A percentile compares a stretch with the other conserved stretches of the same genome.
Evolutionary conservation across 2,888 invertebrate genomes (phyloP).

Genomic region (Oxyscelio sp.): DNA sequence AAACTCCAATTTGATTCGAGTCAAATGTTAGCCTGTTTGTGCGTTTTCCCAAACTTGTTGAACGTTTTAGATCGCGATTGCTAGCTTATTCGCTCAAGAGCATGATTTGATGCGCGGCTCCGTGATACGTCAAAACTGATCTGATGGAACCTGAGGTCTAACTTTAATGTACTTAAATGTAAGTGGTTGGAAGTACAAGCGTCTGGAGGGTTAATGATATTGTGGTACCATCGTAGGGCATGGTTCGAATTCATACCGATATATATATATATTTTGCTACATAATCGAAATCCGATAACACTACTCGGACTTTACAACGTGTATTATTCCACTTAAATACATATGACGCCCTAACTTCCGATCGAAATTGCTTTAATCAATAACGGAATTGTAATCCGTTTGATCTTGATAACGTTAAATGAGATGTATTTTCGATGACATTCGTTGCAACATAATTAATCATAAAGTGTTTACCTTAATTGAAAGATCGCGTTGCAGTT

Average conservation of each 20-base stretch:
- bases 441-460: too few relatives aligned
- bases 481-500: too few relatives aligned
- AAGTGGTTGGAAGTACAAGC: slow-evolving; percentile 52
- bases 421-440: too few relatives aligned
- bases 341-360: too few relatives aligned
- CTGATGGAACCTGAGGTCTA: slow-evolving; percentile 42
- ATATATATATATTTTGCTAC: slow-evolving; percentile 65
- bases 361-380: too few relatives aligned
- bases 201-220: slow-evolving; percentile 53
- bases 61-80: slow-evolving; percentile 30
- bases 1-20: not conserved
- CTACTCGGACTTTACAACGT: slow-evolving; percentile 57
- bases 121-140: slow-evolving; percentile 38
- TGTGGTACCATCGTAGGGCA: slow-evolving; percentile 49
- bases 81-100: slow-evolving; percentile 17
- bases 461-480: too few relatives aligned
- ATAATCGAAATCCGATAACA: slow-evolving; percentile 80
- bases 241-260: slow-evolving; percentile 57
- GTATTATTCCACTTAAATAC: slow-evolving; percentile 21
- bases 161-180: slow-evolving; percentile 51
- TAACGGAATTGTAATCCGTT: too few relatives aligned
- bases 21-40: slow-evolving; percentile 23
- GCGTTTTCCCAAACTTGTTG: slow-evolving; percentile 31
- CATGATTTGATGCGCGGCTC: not conserved
- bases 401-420: too few relatives aligned